Evolutionary conservation across 2,888 invertebrate species (phyloP).

Genomic region (Ormia ochracea): DNA sequence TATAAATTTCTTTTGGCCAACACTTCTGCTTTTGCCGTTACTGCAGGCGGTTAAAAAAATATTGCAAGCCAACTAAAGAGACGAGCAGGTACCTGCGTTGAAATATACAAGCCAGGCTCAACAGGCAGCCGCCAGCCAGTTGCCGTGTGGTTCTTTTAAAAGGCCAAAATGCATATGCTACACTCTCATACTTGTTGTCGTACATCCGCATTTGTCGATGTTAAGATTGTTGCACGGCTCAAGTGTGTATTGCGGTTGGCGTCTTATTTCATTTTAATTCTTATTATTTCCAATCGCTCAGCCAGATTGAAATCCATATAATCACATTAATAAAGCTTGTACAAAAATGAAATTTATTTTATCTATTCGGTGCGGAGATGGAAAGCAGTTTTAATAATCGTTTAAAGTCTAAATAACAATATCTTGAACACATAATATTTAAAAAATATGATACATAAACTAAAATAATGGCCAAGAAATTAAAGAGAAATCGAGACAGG

Average conservation of each 20-base stretch:
- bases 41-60: slow-evolving; percentile 14
- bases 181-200: not conserved
- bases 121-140: not conserved
- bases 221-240: not conserved
- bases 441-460: not conserved
- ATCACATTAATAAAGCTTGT: slow-evolving; percentile 7
- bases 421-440: too few relatives aligned
- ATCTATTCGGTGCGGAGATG: not conserved
- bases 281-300: slow-evolving; percentile 4
- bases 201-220: slow-evolving; percentile 21
- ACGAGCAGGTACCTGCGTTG: too few relatives aligned
- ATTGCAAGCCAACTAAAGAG: slow-evolving; percentile 11
- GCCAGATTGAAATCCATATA: slow-evolving; percentile 19
- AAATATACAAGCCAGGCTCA: not conserved
- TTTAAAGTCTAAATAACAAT: not conserved
- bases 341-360: slow-evolving; percentile 1
- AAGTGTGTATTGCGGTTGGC: not conserved
- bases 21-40: slow-evolving; percentile 32
- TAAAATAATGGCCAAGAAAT: not conserved
- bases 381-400: not conserved
- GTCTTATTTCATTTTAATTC: not conserved
- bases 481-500: not conserved
- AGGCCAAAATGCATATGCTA: not conserved
- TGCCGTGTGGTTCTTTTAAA: not conserved
- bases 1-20: slow-evolving; percentile 56